These are phyloP conservation scores for Alentia gelatinosa DNA, from an alignment of 2,888 invertebrate genomes.

Conservation along the genomic window DNA sequence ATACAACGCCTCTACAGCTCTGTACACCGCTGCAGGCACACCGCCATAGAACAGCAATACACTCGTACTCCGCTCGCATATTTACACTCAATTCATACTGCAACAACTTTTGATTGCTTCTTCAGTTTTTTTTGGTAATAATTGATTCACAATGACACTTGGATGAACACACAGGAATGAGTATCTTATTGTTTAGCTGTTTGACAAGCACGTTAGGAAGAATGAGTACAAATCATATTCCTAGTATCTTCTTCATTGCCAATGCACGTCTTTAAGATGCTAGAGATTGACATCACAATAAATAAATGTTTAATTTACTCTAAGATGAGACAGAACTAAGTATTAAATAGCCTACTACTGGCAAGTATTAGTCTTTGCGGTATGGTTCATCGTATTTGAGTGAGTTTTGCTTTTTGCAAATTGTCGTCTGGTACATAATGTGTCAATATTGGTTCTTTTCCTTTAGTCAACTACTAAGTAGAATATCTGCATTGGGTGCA, in stretches of 20 bases:
- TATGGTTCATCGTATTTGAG: neutral
- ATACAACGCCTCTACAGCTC: slow-evolving; percentile 10
- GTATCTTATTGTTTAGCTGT: slow-evolving; percentile 2
- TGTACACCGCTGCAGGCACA: neutral
- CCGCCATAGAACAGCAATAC: neutral
- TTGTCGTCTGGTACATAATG: neutral
- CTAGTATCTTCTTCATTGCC: neutral
- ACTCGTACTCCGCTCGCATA: neutral
- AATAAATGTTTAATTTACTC: slow-evolving; percentile 5
- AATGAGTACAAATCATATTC: neutral
- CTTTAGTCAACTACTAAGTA: neutral
- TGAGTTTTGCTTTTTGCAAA: neutral
- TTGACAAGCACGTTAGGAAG: neutral
- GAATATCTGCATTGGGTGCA: neutral
- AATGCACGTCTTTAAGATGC: neutral
- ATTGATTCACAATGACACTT: neutral
- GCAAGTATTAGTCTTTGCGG: neutral
- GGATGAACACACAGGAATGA: slow-evolving; percentile 32
- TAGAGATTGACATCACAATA: neutral
- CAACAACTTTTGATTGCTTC: slow-evolving; percentile 11
- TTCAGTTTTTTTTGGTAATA: neutral
- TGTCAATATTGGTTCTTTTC: neutral
- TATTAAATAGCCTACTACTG: neutral
- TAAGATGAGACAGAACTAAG: slow-evolving; percentile 32
- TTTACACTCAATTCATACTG: neutral